These are phyloP conservation scores for Cistogaster globosa DNA, from an alignment of 2,888 invertebrate genomes.

Conservation along the genomic window DNA sequence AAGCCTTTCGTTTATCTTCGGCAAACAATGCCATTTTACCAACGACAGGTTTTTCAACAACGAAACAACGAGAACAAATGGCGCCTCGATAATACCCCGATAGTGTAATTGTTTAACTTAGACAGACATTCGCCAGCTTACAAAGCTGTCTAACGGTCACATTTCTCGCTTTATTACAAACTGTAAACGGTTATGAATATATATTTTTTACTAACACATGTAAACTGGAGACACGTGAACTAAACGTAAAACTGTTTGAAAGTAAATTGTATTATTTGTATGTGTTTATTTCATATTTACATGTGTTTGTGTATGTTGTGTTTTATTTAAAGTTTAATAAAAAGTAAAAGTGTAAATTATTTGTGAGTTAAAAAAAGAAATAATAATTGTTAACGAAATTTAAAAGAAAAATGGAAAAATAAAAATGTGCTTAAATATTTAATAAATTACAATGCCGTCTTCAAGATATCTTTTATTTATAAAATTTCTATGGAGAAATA, in stretches of 20 bases:
- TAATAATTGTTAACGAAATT: no score
- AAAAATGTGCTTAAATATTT: no score
- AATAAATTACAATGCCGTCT: no score
- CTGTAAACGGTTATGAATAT: neutral
- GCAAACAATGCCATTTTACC: conserved; percentile 45
- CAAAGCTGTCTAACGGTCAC: conserved; percentile 69
- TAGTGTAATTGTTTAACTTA: conserved; percentile 49
- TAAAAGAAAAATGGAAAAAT: no score
- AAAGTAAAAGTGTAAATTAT: conserved; percentile 42
- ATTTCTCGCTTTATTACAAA: conserved; percentile 59
- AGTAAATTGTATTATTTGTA: conserved; percentile 12
- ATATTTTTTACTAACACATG: neutral
- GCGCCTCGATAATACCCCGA: conserved; percentile 60
- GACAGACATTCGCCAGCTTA: conserved; percentile 69
- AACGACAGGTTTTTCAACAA: conserved; percentile 53
- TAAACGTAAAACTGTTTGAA: conserved; percentile 36
- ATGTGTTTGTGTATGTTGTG: conserved; percentile 4
- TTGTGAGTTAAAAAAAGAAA: neutral
- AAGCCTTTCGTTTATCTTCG: conserved; percentile 58
- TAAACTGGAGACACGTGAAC: conserved; percentile 57
- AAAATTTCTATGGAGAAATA: no score
- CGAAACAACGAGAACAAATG: conserved; percentile 67
- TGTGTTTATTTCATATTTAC: neutral
- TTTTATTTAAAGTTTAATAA: conserved; percentile 2
- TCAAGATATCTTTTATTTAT: no score